Evolutionary conservation across 2,113 vertebrate genomes (phyloP), one percentile per base, ranked within the genome.

Genomic region (Dipodomys spectabilis): DNA sequence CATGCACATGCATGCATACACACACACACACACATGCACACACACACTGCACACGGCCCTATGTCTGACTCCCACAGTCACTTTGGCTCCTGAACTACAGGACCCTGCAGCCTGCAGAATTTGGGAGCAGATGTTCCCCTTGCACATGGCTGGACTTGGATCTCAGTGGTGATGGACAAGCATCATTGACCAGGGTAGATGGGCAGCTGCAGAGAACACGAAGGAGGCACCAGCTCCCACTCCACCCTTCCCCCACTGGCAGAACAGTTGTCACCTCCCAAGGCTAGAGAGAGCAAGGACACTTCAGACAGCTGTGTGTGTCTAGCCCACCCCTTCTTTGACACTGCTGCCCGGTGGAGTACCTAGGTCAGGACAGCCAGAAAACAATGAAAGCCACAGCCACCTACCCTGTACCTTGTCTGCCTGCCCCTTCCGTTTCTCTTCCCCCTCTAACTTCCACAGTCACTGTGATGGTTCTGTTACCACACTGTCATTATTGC

Each of bases 111-210:
- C 32, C 65, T 75, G 28, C 20, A 32, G 39, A 13, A 77, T 65
- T 0, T 0, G 60, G 0, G 0, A 96, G 94, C 94, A 98, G 94
- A 95, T 97, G 95, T 71, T 32, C 1, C 28, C 30, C 95, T 96
- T 19, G 53, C 94, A 97, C 91, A 77, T 88, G 92, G 92, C 92
- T 96, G 95, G 45, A 83, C 93, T 97, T 97, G 96, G 95, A 83
- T 82, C 95, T 97, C 91, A 0, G 2, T 22, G 5, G 88, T 75
- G 90, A 96, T 49, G 85, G 95, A 96, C 73, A 95, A 97, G 95
- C 91, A 77, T 82, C 86, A 86, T 89, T 96, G 93, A 86, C 84
- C 67, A 82, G 69, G 25, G 4, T 82, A 84, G 84, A 71, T 8
- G n/a, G 95, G 93, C 91, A 97, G 90, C 95, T 94, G 67, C 75